Evolutionary conservation across 2,888 invertebrate genomes (phyloP).

Genomic region (Cataglyphis rosenhaueri): DNA sequence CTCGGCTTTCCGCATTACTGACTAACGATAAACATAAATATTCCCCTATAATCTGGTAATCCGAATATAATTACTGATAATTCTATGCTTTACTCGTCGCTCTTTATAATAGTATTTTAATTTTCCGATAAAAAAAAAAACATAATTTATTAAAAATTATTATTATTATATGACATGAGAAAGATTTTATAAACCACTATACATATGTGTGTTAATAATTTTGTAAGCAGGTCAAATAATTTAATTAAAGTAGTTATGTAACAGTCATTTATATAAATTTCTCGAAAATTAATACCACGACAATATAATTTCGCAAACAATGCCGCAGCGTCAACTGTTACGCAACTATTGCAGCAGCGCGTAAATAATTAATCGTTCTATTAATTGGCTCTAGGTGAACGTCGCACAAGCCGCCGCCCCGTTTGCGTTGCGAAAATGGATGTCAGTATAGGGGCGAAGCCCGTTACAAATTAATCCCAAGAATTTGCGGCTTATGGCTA

Average conservation of each 20-base stretch:
- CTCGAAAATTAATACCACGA: background rate
- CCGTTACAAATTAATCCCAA: conserved; percentile 27
- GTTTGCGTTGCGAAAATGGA: background rate
- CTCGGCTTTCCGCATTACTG: background rate
- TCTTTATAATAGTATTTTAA: background rate
- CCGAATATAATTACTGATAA: conserved; percentile 30
- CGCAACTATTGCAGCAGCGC: background rate
- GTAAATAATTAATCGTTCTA: conserved; percentile 12
- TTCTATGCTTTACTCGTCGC: background rate
- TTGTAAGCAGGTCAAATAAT: background rate
- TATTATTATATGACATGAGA: background rate
- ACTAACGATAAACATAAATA: background rate
- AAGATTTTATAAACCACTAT: background rate
- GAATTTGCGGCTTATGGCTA: background rate
- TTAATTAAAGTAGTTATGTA: background rate
- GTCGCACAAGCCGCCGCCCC: background rate
- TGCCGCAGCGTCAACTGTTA: background rate
- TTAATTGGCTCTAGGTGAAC: background rate
- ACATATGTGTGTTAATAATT: background rate
- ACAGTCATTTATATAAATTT: background rate
- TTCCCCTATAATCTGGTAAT: background rate
- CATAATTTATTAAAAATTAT: conserved; percentile 4
- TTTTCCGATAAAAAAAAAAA: conserved; percentile 12
- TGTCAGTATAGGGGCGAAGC: background rate
- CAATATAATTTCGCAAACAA: conserved; percentile 1